Percentiles rank a stretch among this genome's conserved stretches.
phyloP scores from a whole-genome alignment of 1,140 invertebrate genomes.

The Solenopsis invicta region DNA sequence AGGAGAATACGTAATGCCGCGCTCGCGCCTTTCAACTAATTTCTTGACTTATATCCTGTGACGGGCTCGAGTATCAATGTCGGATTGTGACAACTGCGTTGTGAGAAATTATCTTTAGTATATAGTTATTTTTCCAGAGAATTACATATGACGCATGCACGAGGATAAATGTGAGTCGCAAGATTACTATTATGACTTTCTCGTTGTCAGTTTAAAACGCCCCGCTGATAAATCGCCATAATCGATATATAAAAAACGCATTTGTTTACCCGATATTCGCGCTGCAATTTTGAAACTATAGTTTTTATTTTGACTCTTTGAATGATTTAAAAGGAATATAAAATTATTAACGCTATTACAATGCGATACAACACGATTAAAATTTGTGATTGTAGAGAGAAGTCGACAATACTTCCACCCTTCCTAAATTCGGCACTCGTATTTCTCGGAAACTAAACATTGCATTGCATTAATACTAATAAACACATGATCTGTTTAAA shows the following conservation, averaged over 20 bases:
- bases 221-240: background rate
- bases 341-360: background rate
- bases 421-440: too few relatives aligned
- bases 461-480: too few relatives aligned
- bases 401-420: too few relatives aligned
- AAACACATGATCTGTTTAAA: too few relatives aligned
- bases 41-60: slow-evolving; percentile 28
- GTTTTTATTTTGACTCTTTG: background rate
- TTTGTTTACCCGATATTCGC: background rate
- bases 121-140: slow-evolving; percentile 19
- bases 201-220: background rate
- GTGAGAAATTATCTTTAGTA: slow-evolving; percentile 25
- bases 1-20: slow-evolving; percentile 9
- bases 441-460: too few relatives aligned
- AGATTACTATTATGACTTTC: background rate
- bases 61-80: slow-evolving; percentile 38
- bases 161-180: slow-evolving; percentile 25
- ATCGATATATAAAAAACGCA: background rate
- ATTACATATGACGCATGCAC: background rate
- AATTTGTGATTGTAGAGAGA: background rate
- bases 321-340: background rate
- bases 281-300: background rate
- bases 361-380: background rate
- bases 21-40: slow-evolving; percentile 42
- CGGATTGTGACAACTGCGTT: slow-evolving; percentile 1